Evolutionary conservation across 2,797 vertebrate genomes (phyloP).

Genomic region (Chrosomus eos): DNA sequence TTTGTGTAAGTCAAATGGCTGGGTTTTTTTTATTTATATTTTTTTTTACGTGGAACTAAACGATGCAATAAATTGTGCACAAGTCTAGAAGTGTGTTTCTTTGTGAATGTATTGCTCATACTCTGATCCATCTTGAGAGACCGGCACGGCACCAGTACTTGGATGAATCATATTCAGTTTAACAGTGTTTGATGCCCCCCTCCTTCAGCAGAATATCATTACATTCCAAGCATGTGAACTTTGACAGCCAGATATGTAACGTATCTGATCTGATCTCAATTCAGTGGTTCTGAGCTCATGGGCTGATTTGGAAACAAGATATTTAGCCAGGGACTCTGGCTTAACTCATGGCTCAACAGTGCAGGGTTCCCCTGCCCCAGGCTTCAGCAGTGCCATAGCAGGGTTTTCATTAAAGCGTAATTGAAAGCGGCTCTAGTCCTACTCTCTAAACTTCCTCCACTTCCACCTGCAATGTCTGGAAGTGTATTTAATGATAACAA

Average conservation of each 20-base stretch:
- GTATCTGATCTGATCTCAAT: conserved; percentile 47
- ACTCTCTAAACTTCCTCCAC: conserved; percentile 48
- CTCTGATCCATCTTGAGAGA: conserved; percentile 17
- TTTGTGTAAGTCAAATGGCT: background rate
- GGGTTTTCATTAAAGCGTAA: conserved; percentile 63
- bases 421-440: conserved; percentile 57
- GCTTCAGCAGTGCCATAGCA: conserved; percentile 48
- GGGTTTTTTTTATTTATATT: background rate
- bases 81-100: background rate
- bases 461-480: conserved; percentile 57
- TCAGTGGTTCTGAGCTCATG: conserved; percentile 49
- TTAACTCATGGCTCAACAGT: conserved; percentile 58
- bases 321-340: conserved; percentile 53
- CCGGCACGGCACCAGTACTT: conserved; percentile 8
- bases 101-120: background rate
- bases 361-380: conserved; percentile 34
- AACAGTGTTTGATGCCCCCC: conserved; percentile 23
- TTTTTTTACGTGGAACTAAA: background rate
- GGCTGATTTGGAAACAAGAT: conserved; percentile 59
- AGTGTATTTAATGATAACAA: conserved; percentile 53
- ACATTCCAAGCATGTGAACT: conserved; percentile 54
- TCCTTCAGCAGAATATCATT: conserved; percentile 49
- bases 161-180: conserved; percentile 31
- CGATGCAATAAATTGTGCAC: background rate
- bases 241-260: conserved; percentile 53